Conservation (phyloP, 2,113 vertebrate genomes). For the Microcebus ravelobensis region DNA sequence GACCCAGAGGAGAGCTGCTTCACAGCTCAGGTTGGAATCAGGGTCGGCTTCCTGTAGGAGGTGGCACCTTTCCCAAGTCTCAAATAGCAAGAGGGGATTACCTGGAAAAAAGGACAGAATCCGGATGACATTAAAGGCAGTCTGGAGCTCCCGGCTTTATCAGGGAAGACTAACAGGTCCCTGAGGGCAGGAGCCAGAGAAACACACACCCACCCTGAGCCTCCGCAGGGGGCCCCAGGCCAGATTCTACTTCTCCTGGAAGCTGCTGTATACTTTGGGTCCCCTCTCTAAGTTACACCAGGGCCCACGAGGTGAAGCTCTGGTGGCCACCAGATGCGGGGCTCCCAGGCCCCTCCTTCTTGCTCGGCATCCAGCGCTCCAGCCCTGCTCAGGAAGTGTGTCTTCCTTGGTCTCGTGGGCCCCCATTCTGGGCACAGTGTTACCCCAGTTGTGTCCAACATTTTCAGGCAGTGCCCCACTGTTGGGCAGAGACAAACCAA, state of each 20-base stretch:
- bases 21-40: background rate
- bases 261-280: background rate
- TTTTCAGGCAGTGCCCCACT: background rate
- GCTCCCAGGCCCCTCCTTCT: background rate
- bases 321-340: fast-evolving
- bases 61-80: background rate
- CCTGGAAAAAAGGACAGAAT: background rate
- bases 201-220: background rate
- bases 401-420: background rate
- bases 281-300: background rate
- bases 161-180: background rate
- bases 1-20: background rate
- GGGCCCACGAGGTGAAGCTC: background rate
- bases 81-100: background rate
- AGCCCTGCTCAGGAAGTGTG: background rate
- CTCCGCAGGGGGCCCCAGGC: background rate
- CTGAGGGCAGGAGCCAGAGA: background rate
- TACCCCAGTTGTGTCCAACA: too few relatives aligned
- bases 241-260: background rate
- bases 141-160: background rate
- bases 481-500: background rate
- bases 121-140: background rate
- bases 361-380: background rate
- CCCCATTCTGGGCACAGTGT: background rate
- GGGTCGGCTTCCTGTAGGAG: background rate